Conservation (phyloP, 2,113 vertebrate species). For the Cebidichthys violaceus region DNA sequence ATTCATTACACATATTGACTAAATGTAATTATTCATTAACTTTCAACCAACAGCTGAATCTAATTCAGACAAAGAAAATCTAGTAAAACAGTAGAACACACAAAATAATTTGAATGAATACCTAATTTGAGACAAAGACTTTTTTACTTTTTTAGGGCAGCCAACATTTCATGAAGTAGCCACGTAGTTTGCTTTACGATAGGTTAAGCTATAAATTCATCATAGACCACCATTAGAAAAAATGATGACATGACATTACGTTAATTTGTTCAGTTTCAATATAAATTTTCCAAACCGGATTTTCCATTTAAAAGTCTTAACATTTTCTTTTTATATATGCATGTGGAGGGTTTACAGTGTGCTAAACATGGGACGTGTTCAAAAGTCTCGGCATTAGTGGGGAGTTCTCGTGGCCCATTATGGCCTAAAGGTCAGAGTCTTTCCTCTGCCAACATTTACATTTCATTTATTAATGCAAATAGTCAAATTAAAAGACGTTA, state of each 20-base stretch:
- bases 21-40: not conserved
- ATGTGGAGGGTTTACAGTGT: not conserved
- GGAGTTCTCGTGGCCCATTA: not conserved
- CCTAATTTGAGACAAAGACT: not conserved
- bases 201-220: not conserved
- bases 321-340: not conserved
- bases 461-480: not conserved
- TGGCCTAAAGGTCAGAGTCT: not conserved
- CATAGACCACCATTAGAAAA: not conserved
- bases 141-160: not conserved
- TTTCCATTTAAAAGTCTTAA: not conserved
- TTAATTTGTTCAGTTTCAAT: not conserved
- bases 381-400: not conserved
- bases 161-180: not conserved
- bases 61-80: not conserved
- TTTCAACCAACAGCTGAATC: not conserved
- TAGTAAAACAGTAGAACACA: not conserved
- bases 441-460: not conserved
- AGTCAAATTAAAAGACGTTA: constrained; percentile 4
- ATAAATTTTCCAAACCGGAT: not conserved
- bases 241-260: not conserved
- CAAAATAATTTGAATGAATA: not conserved
- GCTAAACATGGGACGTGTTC: not conserved
- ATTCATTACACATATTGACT: not conserved
- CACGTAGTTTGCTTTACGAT: not conserved